These are phyloP conservation scores for Caenorhabditis sp. DNA, from an alignment of 2,888 invertebrate genomes.

Conservation along the genomic window DNA sequence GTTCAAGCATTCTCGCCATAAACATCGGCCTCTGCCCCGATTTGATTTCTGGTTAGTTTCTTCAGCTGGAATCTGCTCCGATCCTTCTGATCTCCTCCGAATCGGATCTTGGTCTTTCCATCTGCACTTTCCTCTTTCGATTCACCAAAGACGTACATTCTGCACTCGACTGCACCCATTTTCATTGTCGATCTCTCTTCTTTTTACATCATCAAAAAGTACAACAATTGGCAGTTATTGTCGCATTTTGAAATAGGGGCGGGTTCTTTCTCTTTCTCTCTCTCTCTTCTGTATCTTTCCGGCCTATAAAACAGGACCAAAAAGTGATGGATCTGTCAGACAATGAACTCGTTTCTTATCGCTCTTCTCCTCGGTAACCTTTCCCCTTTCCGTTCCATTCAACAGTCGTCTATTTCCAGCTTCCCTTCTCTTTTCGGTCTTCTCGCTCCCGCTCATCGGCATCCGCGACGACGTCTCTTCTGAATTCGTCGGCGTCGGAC, in stretches of 20 bases:
- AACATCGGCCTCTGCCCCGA: not conserved
- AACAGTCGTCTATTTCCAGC: constrained; percentile 8
- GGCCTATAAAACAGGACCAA: constrained; percentile 27
- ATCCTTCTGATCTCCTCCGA: not conserved
- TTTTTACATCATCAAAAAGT: constrained; percentile 40
- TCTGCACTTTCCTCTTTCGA: not conserved
- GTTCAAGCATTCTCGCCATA: no score
- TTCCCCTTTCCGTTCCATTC: not conserved
- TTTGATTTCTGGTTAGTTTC: not conserved
- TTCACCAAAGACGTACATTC: constrained; percentile 13
- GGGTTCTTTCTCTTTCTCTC: not conserved
- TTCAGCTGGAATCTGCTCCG: no score
- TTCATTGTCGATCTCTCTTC: constrained; percentile 24
- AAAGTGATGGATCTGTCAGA: not conserved
- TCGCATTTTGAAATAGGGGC: constrained; percentile 7
- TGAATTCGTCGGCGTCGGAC: constrained; percentile 47
- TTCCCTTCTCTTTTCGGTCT: not conserved
- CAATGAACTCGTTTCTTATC: constrained; percentile 30
- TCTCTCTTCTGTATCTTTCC: not conserved
- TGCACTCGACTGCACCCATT: constrained; percentile 1
- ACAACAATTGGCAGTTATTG: constrained; percentile 22
- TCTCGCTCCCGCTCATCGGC: constrained; percentile 33
- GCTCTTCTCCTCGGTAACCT: constrained; percentile 28
- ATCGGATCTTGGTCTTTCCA: not conserved
- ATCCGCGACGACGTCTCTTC: constrained; percentile 38